Base-by-base conservation (phyloP, 2,888 invertebrate genomes). In the Dasysyrphus tricinctus region DNA sequence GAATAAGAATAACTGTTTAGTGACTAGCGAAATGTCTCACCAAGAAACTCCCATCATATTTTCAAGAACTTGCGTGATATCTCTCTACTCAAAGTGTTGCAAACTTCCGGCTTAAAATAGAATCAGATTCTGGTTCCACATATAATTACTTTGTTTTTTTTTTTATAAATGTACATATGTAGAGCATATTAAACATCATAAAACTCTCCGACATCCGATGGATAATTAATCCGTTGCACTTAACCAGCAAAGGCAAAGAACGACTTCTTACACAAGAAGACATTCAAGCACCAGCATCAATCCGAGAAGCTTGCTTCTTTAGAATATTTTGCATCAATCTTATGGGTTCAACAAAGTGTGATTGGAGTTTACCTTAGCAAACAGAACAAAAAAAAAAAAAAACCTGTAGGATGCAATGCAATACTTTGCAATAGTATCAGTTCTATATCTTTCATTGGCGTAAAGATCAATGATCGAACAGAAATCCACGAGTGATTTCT, bases 341-440 rank as follows among this genome's bases (percentile, higher is more conserved):
- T 1, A 32, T 32, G 19, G 49, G 16, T 24, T 61, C 24, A 37
- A 47, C 16, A 59, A 34, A 54, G 39, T 63, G 47, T 16, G 75
- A 75, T 59, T 84, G 84, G 44, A 59, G 47, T 47, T 61, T 12
- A 39, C 57, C 70, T 57, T 65, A 65, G 70, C 24, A 11, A 57
- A 83, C 16, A 61, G 44, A 85, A 77, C 2, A 74, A 80, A 57
- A 7, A 32, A 44, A 61, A 78, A 65, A 73, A 65, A 80, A 85
- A 78, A 86, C 85, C 85, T 86, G 85, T 81, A 86, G 74, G 70
- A 69, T 74, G 85, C 77, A 86, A 86, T 78, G 57, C 34, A 59
- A 86, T 86, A 86, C 78, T 34, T 51, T 19, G 67, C 73, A 59
- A 80, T 49, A 73, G 67, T 85, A 85, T 85, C 84, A 49, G 65